Conservation (phyloP, 1,140 invertebrate genomes). For the Monomorium pharaonis region DNA sequence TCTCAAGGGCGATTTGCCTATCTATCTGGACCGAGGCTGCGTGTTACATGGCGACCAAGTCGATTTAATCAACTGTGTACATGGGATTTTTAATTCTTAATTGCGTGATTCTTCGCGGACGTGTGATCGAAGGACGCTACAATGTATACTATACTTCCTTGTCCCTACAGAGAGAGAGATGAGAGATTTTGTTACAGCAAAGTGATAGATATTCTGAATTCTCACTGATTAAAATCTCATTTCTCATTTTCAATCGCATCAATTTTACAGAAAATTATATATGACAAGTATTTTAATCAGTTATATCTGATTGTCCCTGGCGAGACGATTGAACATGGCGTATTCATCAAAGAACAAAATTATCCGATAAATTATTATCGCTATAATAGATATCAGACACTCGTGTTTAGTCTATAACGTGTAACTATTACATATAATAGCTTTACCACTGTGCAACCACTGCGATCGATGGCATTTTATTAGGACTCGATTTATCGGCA, state of each 20-base stretch:
- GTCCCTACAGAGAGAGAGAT: too few species aligned
- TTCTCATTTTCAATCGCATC: neutral
- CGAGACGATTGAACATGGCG: neutral
- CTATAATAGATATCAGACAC: slow-evolving; percentile 6
- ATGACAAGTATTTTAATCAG: neutral
- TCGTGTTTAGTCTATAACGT: neutral
- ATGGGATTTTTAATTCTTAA: slow-evolving; percentile 37
- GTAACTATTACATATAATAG: slow-evolving; percentile 46
- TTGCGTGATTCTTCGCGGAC: neutral
- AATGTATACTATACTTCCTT: neutral
- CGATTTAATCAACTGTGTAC: slow-evolving; percentile 6
- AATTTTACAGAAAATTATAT: neutral
- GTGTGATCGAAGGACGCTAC: neutral
- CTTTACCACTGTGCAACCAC: slow-evolving; percentile 32
- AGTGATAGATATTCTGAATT: neutral
- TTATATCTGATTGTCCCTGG: neutral
- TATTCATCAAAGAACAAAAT: slow-evolving; percentile 14
- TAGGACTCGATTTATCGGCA: slow-evolving; percentile 44
- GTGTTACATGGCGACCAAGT: neutral
- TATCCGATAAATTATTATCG: slow-evolving; percentile 4
- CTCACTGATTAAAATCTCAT: neutral
- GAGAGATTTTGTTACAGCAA: neutral
- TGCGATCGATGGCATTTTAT: slow-evolving; percentile 70
- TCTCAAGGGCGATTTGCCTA: slow-evolving; percentile 9
- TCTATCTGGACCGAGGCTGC: slow-evolving; percentile 27